phyloP scores from a whole-genome alignment of 2,888 invertebrate species.

The Drosophila parthenogenetica region DNA sequence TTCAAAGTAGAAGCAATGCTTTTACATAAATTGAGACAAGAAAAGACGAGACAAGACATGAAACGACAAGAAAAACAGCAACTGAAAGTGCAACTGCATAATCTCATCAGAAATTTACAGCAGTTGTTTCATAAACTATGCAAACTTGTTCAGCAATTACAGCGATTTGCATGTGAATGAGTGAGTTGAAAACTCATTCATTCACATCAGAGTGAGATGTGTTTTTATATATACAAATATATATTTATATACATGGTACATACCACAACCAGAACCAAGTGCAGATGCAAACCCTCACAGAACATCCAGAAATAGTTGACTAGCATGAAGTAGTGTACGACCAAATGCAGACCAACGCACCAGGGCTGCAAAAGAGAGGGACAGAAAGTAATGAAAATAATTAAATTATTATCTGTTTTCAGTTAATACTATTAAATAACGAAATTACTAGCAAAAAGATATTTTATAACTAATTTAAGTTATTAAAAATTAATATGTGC shows the following conservation, averaged over 20 bases:
- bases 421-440: no score
- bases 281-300: slow-evolving; percentile 91
- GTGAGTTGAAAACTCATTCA: neutral
- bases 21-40: slow-evolving; percentile 51
- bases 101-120: slow-evolving; percentile 58
- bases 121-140: slow-evolving; percentile 41
- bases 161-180: slow-evolving; percentile 46
- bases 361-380: slow-evolving; percentile 85
- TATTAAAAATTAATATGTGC: neutral
- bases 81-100: slow-evolving; percentile 17
- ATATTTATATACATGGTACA: slow-evolving; percentile 61
- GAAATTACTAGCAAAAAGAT: no score
- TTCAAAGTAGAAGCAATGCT: slow-evolving; percentile 34
- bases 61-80: neutral
- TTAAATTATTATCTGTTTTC: neutral
- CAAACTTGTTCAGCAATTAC: slow-evolving; percentile 52
- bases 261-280: slow-evolving; percentile 90
- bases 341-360: slow-evolving; percentile 89
- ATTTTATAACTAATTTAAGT: no score
- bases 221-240: neutral
- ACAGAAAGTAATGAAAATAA: neutral
- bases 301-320: slow-evolving; percentile 95
- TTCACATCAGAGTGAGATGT: neutral
- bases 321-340: slow-evolving; percentile 90
- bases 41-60: slow-evolving; percentile 8